Base-by-base conservation (phyloP, 1,140 invertebrate genomes). In the Probaryconus sp. region DNA sequence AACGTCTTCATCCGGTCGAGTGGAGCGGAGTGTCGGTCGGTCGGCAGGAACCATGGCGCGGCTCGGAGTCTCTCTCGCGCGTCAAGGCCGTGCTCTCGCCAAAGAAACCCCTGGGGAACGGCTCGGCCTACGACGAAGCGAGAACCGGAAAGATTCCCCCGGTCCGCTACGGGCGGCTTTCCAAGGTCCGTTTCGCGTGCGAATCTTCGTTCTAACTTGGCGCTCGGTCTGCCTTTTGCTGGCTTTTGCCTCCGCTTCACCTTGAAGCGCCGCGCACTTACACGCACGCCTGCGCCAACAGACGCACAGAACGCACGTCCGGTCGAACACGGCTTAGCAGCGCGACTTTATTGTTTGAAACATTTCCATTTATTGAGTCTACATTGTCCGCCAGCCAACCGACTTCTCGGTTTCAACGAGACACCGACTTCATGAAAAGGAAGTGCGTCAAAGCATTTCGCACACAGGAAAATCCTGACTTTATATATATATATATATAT, bases 71-170 rank as follows among this genome's bases (percentile, higher is more conserved):
- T 71, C 56, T 51, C 65, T 56, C 63, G 50, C 72, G 72, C 65
- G 53, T 60, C 76, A 80, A 80, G 79, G 79, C 31, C 79, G 73
- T 68, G 74, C 73, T 79, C 58, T 43, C 53, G 53, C 55, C 45
- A 30, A 79, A 80, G 77, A 80, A 78, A 75, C 78, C 81, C 80
- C 80, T 79, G 68, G 71, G 77, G 72, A 70, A 71, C 65, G 64
- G 48, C 53, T 21, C 40, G 47, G 47, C 47, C 18, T 37, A 50
- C 56, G 63, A 71, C 68, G 78, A 71, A 73, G 79, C 82, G 83
- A 87, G 84, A 87, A 87, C 86, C 86, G 85, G 85, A 87, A 87
- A 86, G 85, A 85, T 87, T 87, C 84, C 78, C 86, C 83, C 83
- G 83, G 86, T 87, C 85, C 85, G 85, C 85, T 85, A 86, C 55